A percentile compares a stretch with the other conserved stretches of the same genome.
phyloP scores from a whole-genome alignment of 2,888 invertebrate species.

The Corbicula japonica region DNA sequence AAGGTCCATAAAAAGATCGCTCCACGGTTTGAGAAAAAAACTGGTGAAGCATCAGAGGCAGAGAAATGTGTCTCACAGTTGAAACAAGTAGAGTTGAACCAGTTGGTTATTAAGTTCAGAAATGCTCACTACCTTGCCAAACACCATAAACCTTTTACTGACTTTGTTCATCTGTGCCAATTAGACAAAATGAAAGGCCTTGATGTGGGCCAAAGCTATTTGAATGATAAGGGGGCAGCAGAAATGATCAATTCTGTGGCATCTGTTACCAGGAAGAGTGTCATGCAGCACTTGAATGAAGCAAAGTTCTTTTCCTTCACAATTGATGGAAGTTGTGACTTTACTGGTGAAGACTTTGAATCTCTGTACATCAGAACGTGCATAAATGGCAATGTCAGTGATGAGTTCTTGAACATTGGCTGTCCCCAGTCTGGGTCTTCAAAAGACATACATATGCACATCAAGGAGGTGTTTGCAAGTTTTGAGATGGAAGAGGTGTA shows the following conservation, averaged over 20 bases:
- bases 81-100: not conserved
- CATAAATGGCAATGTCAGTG: constrained; percentile 16
- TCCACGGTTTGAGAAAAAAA: not conserved
- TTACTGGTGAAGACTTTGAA: constrained; percentile 29
- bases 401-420: constrained; percentile 28
- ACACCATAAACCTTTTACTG: no score
- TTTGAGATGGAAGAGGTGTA: no score
- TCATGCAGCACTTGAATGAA: constrained; percentile 5
- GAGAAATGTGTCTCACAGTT: no score
- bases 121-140: constrained; percentile 11
- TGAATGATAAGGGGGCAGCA: constrained; percentile 23
- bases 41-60: not conserved
- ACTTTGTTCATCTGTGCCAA: not conserved
- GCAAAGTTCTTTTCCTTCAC: constrained; percentile 32
- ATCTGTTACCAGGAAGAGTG: constrained; percentile 18
- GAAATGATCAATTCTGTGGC: constrained; percentile 19
- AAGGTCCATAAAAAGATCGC: constrained; percentile 1
- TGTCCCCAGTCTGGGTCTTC: constrained; percentile 17
- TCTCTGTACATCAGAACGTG: constrained; percentile 29
- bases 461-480: constrained; percentile 13
- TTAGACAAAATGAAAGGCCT: constrained; percentile 26
- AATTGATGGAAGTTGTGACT: constrained; percentile 31
- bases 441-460: constrained; percentile 23
- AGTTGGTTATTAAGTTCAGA: constrained; percentile 4
- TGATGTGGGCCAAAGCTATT: constrained; percentile 24